Evolutionary conservation across 1,140 invertebrate species (phyloP), one percentile per base, ranked within the genome.

Genomic region (Geopemphigus sp.): DNA sequence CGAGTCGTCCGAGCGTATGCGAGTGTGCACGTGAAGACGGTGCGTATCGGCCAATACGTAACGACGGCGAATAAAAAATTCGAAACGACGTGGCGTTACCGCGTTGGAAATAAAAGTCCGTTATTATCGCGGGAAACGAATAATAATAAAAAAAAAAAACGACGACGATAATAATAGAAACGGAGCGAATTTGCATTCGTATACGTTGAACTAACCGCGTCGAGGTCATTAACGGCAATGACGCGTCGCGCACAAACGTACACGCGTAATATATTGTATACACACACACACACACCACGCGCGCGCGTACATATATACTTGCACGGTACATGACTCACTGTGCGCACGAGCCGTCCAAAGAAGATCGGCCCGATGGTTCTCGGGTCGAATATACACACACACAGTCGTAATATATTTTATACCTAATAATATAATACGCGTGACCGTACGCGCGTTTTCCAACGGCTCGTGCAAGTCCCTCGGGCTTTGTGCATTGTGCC

Each of bases 221-320:
- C 11, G 68, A 72, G 68, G 68, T 72, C 68, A 54, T 72, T 72
- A 72, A 72, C 68, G 68, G 68, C 47, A 47, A 72, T 72, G 68
- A 72, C 68, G 68, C 50, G 50, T 53, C 11, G 24, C 17, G 26
- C 29, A 29, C 68, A 17, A 12, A 24, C 39, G 17, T 14, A 68
- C 45, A 47, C 57, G 26, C 24, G 24, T n/a, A n/a, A n/a, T n/a
- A n/a, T n/a, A n/a, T n/a, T n/a, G n/a, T 15, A 26, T 29, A 61
- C 24, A 61, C 14, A n/a, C n/a, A n/a, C n/a, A 26, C 17, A 64
- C 29, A 64, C 61, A 22, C 26, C 15, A 26, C 59, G 29, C 24
- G 26, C 26, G 29, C 59, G 17, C 26, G 32, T 39, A 39, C 3
- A 3, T 4, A 39, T 39, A 39, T n/a, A 39, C 32, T 3, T 39